A percentile compares a stretch with the other conserved stretches of the same genome.
Conservation (phyloP, 2,113 vertebrate genomes). For the Rhinogobius similis region DNA sequence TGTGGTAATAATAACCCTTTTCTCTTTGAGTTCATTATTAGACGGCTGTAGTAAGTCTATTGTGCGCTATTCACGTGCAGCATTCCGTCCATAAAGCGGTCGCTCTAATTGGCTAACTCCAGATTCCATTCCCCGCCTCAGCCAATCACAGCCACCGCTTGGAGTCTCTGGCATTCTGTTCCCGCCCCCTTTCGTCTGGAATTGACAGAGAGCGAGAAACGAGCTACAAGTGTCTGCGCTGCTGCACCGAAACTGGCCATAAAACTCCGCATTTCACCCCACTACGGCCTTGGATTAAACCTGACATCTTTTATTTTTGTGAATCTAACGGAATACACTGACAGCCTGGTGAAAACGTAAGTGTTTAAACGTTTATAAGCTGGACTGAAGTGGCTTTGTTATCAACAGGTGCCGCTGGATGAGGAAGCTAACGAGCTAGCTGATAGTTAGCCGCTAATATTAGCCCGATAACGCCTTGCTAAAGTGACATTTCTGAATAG, state of each 20-base stretch:
- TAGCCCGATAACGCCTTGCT: slow-evolving; percentile 28
- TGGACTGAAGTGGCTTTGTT: slow-evolving; percentile 60
- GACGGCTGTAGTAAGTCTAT: background rate
- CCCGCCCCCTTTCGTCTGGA: slow-evolving; percentile 37
- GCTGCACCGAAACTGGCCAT: slow-evolving; percentile 17
- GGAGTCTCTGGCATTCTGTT: slow-evolving; percentile 25
- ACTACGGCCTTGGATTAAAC: background rate
- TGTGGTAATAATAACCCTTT: background rate
- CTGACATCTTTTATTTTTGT: background rate
- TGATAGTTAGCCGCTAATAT: slow-evolving; percentile 50
- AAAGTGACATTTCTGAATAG: background rate
- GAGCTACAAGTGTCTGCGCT: slow-evolving; percentile 21
- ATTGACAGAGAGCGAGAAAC: slow-evolving; percentile 51
- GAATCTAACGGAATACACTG: background rate
- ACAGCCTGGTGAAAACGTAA: slow-evolving; percentile 42
- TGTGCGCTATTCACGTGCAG: background rate
- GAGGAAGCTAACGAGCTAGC: slow-evolving; percentile 46
- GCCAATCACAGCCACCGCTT: slow-evolving; percentile 61
- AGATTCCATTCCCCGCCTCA: slow-evolving; percentile 1
- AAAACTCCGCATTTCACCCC: background rate
- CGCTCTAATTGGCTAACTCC: slow-evolving; percentile 48
- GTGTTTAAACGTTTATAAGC: slow-evolving; percentile 30
- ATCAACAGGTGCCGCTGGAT: slow-evolving; percentile 76
- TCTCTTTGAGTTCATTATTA: background rate
- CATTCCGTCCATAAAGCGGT: slow-evolving; percentile 12